Evolutionary conservation across 2,888 invertebrate genomes (phyloP).

Genomic region (Campaea margaritaria): DNA sequence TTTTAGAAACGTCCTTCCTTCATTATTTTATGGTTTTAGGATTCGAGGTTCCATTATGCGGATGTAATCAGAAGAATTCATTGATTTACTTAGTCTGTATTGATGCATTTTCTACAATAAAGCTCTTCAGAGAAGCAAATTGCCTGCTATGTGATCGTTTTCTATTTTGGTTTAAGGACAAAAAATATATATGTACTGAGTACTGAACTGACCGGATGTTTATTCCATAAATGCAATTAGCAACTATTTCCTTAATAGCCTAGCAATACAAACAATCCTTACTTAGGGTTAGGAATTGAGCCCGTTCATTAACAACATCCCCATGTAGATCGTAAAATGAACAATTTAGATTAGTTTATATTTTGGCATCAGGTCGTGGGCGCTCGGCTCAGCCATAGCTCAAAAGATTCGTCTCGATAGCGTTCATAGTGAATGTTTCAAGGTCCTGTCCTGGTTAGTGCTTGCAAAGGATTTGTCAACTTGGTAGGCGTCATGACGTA

Average conservation of each 20-base stretch:
- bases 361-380: slow-evolving; percentile 65
- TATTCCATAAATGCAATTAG: too few species aligned
- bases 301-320: slow-evolving; percentile 2
- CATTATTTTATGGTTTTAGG: slow-evolving; percentile 7
- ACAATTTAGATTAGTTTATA: slow-evolving; percentile 35
- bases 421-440: slow-evolving; percentile 81
- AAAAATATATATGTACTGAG: not conserved
- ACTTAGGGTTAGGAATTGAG: not conserved
- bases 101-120: not conserved
- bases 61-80: slow-evolving; percentile 2
- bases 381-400: slow-evolving; percentile 65
- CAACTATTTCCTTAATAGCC: not conserved
- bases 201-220: too few species aligned
- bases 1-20: slow-evolving; percentile 18
- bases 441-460: slow-evolving; percentile 80
- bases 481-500: slow-evolving; percentile 76
- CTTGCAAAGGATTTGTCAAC: slow-evolving; percentile 81
- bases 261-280: slow-evolving; percentile 2
- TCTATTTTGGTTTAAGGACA: not conserved
- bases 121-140: not conserved
- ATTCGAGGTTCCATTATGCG: slow-evolving; percentile 5
- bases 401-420: slow-evolving; percentile 78
- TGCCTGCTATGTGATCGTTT: not conserved
- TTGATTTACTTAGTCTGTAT: not conserved
- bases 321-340: slow-evolving; percentile 17